Evolutionary conservation across 1,140 invertebrate genomes (phyloP).

Genomic region (Dendroctonus ponderosae): DNA sequence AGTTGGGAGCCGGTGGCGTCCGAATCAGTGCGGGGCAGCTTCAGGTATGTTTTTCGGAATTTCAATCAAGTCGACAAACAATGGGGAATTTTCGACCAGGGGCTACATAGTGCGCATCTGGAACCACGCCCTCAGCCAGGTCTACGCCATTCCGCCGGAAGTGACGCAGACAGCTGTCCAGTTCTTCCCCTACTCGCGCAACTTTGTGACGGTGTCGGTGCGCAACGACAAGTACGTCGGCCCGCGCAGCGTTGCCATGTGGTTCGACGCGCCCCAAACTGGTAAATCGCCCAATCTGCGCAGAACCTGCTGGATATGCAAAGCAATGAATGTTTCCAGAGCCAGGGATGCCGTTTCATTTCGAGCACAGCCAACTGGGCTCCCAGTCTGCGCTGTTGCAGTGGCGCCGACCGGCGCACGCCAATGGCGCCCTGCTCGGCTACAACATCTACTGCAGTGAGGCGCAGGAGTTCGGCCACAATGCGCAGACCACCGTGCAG

Average conservation of each 20-base stretch:
- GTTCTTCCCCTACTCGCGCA: conserved; percentile 86
- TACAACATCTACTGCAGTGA: conserved; percentile 90
- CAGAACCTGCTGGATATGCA: background rate
- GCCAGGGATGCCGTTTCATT: conserved; percentile 77
- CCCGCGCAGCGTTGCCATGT: conserved; percentile 79
- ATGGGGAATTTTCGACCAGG: too few relatives aligned
- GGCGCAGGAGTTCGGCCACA: conserved; percentile 71
- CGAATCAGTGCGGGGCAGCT: conserved; percentile 80
- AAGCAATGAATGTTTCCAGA: conserved; percentile 59
- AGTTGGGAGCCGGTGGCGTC: conserved; percentile 77
- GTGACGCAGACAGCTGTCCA: conserved; percentile 70
- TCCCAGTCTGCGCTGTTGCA: conserved; percentile 81
- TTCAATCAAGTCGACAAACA: too few relatives aligned
- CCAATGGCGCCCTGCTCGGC: conserved; percentile 89
- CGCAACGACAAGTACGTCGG: conserved; percentile 91
- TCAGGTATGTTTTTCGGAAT: conserved; percentile 79
- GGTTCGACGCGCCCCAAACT: conserved; percentile 89
- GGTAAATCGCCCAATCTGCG: conserved; percentile 29
- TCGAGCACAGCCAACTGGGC: conserved; percentile 81
- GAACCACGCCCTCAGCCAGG: conserved; percentile 68
- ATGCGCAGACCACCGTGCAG: conserved; percentile 53
- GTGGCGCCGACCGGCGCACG: conserved; percentile 90
- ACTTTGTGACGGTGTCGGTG: conserved; percentile 84
- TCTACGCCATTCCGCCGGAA: conserved; percentile 61
- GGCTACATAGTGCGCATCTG: conserved; percentile 92